Base-by-base conservation (phyloP, 2,888 invertebrate species). In the Patella caerulea region DNA sequence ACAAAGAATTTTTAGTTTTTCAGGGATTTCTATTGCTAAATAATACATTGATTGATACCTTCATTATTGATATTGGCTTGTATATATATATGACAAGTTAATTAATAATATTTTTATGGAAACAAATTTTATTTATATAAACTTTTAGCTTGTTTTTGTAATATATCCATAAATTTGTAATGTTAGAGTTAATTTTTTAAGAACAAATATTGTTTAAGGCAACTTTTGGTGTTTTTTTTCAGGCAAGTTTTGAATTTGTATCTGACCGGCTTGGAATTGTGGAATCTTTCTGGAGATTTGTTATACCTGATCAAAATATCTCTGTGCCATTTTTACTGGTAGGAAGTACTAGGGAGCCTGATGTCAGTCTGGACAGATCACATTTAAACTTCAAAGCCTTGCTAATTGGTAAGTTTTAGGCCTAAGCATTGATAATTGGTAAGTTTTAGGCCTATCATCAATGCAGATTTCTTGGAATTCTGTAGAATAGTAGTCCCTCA, bases 221-320 rank as follows among this genome's bases (percentile, higher is more conserved):
- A 34, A 2, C 2, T 2, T 34, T 0, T 45, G 24, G 24, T 24
- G 24, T 76, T 75, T 77, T 74, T 14, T 82, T 75, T 19, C 81
- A 92, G 91, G 87, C 94, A n/a, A 92, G 92, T 3, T 95, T 95
- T 89, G 94, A 94, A 70, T 95, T 95, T 88, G 91, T 93, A 17
- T 94, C 95, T 0, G 93, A 93, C 71, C 91, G 93, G 56, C 92
- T 94, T n/a, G 95, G 95, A 88, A 91, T 93, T 3, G 94, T 94
- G 81, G 95, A 95, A 91, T 94, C 94, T 0, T 94, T 94, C 87
- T 95, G 95, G 94, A 93, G 92, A 83, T 94, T 95, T 85, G 87
- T 90, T 24, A 94, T 95, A 84, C 93, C 94, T 3, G 91, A 93
- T 75, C 93, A 94, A 87, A 92, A 93, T 82, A 91, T 94, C 73